Evolutionary conservation across 2,888 invertebrate species (phyloP).

Genomic region (Eupelmus urozonus): DNA sequence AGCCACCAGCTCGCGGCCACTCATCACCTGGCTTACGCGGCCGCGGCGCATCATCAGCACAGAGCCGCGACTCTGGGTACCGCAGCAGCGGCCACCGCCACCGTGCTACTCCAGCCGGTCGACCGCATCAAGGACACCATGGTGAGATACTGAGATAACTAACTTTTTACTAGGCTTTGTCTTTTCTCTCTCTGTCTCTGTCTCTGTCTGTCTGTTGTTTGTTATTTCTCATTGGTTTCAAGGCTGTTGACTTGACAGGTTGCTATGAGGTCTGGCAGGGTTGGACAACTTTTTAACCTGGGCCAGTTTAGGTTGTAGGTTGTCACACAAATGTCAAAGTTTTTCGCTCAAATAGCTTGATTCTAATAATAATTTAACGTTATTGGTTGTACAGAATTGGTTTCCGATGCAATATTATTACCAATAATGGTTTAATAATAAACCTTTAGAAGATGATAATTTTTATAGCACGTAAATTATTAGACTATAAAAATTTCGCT

Average conservation of each 20-base stretch:
- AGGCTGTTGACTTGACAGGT: too few species aligned
- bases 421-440: too few species aligned
- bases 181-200: background rate
- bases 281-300: too few species aligned
- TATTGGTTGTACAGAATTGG: too few species aligned
- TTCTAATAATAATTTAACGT: too few species aligned
- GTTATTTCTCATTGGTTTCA: too few species aligned
- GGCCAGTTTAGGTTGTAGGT: too few species aligned
- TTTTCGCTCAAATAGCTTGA: too few species aligned
- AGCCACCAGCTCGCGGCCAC: conserved; percentile 33
- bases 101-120: conserved; percentile 74
- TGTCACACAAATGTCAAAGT: too few species aligned
- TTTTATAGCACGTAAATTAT: conserved; percentile 1
- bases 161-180: background rate
- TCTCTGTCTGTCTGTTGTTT: background rate
- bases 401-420: too few species aligned
- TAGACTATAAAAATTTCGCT: conserved; percentile 22
- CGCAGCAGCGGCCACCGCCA: conserved; percentile 71
- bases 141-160: conserved; percentile 67
- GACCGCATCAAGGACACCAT: conserved; percentile 76
- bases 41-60: conserved; percentile 58
- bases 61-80: conserved; percentile 53
- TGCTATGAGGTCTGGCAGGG: too few species aligned
- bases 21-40: conserved; percentile 46
- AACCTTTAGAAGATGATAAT: conserved; percentile 17